A percentile compares a stretch with the other conserved stretches of the same genome.
These are phyloP conservation scores for Lytechinus variegatus DNA, from an alignment of 35 echinoderm and acorn worm species.

Conservation along the genomic window DNA sequence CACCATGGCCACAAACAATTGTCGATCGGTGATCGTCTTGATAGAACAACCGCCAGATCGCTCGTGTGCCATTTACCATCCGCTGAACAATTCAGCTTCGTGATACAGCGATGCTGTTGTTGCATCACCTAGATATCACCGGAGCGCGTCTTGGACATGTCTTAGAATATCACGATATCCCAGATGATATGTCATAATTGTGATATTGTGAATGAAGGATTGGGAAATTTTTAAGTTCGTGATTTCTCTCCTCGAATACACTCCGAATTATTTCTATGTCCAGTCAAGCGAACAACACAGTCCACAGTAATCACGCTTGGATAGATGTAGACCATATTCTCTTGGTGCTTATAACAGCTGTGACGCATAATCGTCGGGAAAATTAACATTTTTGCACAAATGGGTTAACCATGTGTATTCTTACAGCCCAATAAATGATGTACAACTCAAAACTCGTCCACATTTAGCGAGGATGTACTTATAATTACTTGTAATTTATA, in stretches of 20 bases:
- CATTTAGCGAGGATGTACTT: neutral
- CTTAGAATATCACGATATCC: neutral
- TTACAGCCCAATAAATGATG: neutral
- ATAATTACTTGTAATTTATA: no score
- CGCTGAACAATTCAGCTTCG: slow-evolving; percentile 31
- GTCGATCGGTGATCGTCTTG: slow-evolving; percentile 54
- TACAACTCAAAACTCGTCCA: neutral
- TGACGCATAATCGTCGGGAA: neutral
- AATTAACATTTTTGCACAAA: neutral
- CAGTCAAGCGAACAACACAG: neutral
- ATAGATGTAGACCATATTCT: neutral
- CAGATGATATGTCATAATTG: neutral
- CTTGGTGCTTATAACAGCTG: neutral
- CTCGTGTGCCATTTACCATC: slow-evolving; percentile 36
- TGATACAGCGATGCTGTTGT: neutral
- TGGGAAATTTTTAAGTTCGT: neutral
- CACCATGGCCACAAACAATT: slow-evolving; percentile 29
- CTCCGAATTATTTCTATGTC: neutral
- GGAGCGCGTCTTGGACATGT: neutral
- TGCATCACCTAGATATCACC: neutral
- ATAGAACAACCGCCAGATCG: slow-evolving; percentile 48
- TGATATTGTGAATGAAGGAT: neutral
- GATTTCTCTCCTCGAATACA: neutral
- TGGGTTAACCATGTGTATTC: neutral
- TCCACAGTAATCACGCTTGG: neutral